Base-by-base conservation (phyloP, 2,113 vertebrate species). In the Peucedramus taeniatus region DNA sequence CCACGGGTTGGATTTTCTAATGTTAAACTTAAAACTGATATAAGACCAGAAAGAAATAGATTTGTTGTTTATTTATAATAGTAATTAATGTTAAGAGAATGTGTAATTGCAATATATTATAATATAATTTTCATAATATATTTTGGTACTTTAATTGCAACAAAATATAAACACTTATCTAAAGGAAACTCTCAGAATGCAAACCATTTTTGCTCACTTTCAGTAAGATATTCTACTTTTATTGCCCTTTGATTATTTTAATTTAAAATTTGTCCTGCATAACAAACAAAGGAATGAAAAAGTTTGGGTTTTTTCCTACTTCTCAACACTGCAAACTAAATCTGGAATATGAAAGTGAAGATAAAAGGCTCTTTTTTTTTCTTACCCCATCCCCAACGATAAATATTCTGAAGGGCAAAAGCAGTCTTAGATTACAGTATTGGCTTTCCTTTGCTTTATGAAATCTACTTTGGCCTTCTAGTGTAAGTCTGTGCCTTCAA, bases 341-440 rank as follows among this genome's bases (percentile, higher is more conserved):
- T 50, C 37, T 59, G 23, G 31, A 85, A 33, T 31, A 71, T 22
- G 33, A 77, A 74, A 78, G 20, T 72, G 53, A 93, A 95, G 61
- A 19, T 42, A 57, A 1, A 71, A 47, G 8, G 3, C 5, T 69
- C 5, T 70, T 35, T 33, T 35, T 65, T 65, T 51, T 51, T 69
- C 24, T n/a, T 77, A 51, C 9, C 9, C 63, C 24, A n/a, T 35
- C 21, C 14, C 39, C 33, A 30, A 47, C 9, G 66, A 59, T 49
- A 76, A 88, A 77, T 75, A 92, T 83, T 94, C 63, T 90, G 85
- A 91, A 83, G 56, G 66, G 63, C 42, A 94, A 74, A 88, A 77
- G 24, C 9, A 15, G 44, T 92, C 82, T 91, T 93, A 93, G 86
- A 85, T 96, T 94, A 94, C 87, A 77, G 47, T 90, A 93, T 94